A percentile compares a stretch with the other conserved stretches of the same genome.
phyloP scores from a whole-genome alignment of 2,888 invertebrate genomes.

The Aleiodes leptofemur region DNA sequence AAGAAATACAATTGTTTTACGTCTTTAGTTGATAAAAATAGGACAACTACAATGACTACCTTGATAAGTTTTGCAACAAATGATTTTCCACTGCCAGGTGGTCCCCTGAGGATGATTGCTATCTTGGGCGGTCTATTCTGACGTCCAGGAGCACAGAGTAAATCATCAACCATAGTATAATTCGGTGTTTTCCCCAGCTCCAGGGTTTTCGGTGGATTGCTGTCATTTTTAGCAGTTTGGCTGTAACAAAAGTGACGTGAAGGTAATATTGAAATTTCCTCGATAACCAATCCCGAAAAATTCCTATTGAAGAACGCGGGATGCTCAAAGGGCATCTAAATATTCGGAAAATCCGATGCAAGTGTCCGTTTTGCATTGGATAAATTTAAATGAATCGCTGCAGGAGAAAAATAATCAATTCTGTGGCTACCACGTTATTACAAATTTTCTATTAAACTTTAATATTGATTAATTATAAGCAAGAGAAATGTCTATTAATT shows the following conservation, averaged over 20 bases:
- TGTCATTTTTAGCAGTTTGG: slow-evolving; percentile 53
- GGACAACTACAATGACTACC: slow-evolving; percentile 72
- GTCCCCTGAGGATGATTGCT: slow-evolving; percentile 92
- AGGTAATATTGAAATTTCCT: background rate
- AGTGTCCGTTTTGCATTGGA: background rate
- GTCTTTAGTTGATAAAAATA: background rate
- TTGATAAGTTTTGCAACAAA: slow-evolving; percentile 92
- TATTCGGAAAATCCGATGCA: background rate
- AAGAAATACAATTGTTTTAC: background rate
- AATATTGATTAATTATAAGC: too few species aligned
- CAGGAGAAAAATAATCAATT: background rate
- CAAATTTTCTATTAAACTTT: background rate
- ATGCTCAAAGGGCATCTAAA: background rate
- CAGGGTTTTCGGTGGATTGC: slow-evolving; percentile 63
- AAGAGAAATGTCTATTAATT: too few species aligned
- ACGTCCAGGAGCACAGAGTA: slow-evolving; percentile 88
- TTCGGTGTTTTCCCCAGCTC: slow-evolving; percentile 71
- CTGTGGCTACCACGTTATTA: background rate
- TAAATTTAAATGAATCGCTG: background rate
- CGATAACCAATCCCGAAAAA: background rate
- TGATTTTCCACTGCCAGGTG: slow-evolving; percentile 96
- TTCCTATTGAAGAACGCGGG: too few species aligned
- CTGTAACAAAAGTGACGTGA: slow-evolving; percentile 54
- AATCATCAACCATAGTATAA: slow-evolving; percentile 86
- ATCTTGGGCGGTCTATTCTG: slow-evolving; percentile 87